Conservation (phyloP, 2,888 invertebrate species). For the Dasypogon diadema region DNA sequence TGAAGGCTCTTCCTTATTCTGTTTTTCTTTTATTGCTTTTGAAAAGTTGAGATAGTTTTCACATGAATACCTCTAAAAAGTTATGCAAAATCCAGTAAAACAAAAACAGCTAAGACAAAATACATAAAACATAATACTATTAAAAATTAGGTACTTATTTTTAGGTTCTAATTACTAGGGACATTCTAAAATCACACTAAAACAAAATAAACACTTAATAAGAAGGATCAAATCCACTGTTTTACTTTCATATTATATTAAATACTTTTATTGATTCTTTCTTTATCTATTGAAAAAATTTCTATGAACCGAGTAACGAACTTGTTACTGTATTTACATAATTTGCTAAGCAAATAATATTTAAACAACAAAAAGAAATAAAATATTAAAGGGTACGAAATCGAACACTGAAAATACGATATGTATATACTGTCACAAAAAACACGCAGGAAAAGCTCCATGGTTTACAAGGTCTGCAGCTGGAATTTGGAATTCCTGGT, state of each 20-base stretch:
- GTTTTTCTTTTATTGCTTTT: neutral
- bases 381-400: neutral
- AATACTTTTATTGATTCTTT: slow-evolving; percentile 54
- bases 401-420: neutral
- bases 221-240: slow-evolving; percentile 70
- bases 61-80: neutral
- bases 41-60: neutral
- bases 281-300: slow-evolving; percentile 33
- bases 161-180: neutral
- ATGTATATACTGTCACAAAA: no score
- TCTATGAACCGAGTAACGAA: slow-evolving; percentile 38
- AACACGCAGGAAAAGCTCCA: no score
- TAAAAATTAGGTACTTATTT: neutral
- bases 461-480: no score
- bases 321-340: slow-evolving; percentile 36
- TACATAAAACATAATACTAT: no score
- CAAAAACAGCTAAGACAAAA: slow-evolving; percentile 27
- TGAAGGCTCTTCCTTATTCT: neutral
- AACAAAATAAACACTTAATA: slow-evolving; percentile 56
- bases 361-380: neutral
- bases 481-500: no score
- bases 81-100: slow-evolving; percentile 13
- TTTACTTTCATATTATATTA: slow-evolving; percentile 64
- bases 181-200: slow-evolving; percentile 35
- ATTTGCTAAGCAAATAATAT: slow-evolving; percentile 29